Evolutionary conservation across 1,140 invertebrate genomes (phyloP).

Genomic region (Anagrus nilaparvatae): DNA sequence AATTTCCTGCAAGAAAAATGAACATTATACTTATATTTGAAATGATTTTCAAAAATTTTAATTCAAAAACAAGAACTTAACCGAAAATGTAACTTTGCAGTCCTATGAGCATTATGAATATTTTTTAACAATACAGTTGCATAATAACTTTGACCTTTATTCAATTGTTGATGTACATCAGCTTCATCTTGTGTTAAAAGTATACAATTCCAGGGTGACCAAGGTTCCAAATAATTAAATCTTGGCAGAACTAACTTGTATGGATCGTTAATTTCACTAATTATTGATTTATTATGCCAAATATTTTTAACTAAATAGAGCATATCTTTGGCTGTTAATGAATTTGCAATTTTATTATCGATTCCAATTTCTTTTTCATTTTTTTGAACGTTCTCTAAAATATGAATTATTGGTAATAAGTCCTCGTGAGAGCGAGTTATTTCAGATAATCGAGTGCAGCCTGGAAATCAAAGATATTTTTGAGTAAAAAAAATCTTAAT

Average conservation of each 20-base stretch:
- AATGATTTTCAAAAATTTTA: no score
- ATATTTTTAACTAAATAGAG: constrained; percentile 54
- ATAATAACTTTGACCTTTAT: constrained; percentile 23
- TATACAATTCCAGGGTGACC: constrained; percentile 66
- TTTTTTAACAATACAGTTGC: constrained; percentile 22
- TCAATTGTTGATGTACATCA: constrained; percentile 40
- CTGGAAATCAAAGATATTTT: constrained; percentile 17
- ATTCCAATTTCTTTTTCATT: background rate
- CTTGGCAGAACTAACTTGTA: constrained; percentile 47
- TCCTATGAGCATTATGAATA: constrained; percentile 24
- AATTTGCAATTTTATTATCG: constrained; percentile 44
- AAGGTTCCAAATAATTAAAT: constrained; percentile 48
- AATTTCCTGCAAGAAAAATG: no score
- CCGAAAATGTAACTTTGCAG: constrained; percentile 28
- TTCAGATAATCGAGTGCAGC: constrained; percentile 25
- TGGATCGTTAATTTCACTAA: constrained; percentile 50
- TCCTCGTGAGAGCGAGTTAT: constrained; percentile 24
- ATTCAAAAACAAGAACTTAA: constrained; percentile 12
- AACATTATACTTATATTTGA: no score
- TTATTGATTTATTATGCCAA: constrained; percentile 55
- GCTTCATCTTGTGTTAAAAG: constrained; percentile 54
- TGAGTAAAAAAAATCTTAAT: constrained; percentile 9
- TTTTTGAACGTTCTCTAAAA: constrained; percentile 31
- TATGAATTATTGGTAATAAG: constrained; percentile 48
- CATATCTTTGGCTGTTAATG: constrained; percentile 52